phyloP scores from a whole-genome alignment of 1,140 invertebrate genomes.

The Drosophila tropicalis region DNA sequence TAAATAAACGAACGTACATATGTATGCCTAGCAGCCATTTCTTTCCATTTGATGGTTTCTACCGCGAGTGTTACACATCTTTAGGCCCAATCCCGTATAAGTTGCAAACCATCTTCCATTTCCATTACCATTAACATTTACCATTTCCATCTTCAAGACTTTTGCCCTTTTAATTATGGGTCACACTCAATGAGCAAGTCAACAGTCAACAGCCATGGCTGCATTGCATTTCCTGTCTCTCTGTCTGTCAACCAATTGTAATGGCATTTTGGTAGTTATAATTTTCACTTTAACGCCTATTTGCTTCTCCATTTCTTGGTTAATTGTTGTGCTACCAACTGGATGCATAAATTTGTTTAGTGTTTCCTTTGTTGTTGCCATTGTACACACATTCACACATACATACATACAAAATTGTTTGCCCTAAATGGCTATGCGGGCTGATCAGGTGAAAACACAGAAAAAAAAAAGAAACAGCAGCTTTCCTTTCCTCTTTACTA shows the following conservation, averaged over 20 bases:
- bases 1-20: background rate
- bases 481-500: slow-evolving; percentile 10
- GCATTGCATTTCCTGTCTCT: slow-evolving; percentile 57
- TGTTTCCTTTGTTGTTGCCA: slow-evolving; percentile 41
- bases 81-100: slow-evolving; percentile 75
- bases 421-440: slow-evolving; percentile 75
- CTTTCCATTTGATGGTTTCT: slow-evolving; percentile 30
- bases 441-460: slow-evolving; percentile 73
- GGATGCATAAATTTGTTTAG: slow-evolving; percentile 69
- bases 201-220: slow-evolving; percentile 34
- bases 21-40: slow-evolving; percentile 46
- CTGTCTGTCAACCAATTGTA: slow-evolving; percentile 55
- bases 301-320: slow-evolving; percentile 62
- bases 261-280: slow-evolving; percentile 18
- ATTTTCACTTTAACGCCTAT: slow-evolving; percentile 79
- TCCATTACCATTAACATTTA: background rate
- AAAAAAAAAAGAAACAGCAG: slow-evolving; percentile 38
- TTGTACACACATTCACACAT: slow-evolving; percentile 15
- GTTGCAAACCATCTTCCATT: slow-evolving; percentile 15
- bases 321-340: slow-evolving; percentile 72
- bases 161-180: slow-evolving; percentile 68
- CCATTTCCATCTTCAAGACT: slow-evolving; percentile 24
- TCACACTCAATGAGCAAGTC: slow-evolving; percentile 70
- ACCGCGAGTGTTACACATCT: slow-evolving; percentile 61
- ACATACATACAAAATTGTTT: slow-evolving; percentile 29